Conservation (phyloP, 2,797 vertebrate species). For the Emydoidea blandingii region DNA sequence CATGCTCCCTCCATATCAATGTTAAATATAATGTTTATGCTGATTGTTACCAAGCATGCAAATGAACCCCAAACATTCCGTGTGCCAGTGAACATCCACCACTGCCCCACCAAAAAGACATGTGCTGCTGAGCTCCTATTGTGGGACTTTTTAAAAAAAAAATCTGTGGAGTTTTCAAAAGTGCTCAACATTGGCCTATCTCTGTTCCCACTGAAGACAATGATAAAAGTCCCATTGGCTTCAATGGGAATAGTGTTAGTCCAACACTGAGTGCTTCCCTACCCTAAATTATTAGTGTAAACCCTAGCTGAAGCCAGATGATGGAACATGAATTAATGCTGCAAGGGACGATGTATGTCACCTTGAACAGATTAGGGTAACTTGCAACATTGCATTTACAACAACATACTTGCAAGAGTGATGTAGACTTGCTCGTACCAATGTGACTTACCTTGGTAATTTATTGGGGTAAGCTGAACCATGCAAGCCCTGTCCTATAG, state of each 20-base stretch:
- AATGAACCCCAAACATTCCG: no score
- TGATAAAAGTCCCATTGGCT: not conserved
- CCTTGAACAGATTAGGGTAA: not conserved
- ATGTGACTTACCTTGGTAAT: not conserved
- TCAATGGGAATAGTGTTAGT: not conserved
- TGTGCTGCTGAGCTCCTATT: fast-evolving
- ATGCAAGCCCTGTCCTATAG: not conserved
- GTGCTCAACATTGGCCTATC: not conserved
- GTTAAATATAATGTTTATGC: not conserved
- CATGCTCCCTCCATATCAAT: not conserved
- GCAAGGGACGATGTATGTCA: not conserved
- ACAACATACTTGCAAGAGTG: not conserved
- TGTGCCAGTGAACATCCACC: not conserved
- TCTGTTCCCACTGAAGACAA: not conserved
- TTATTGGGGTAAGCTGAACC: not conserved
- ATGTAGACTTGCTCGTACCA: not conserved
- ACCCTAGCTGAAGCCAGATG: not conserved
- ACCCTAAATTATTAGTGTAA: not conserved
- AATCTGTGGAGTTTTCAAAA: not conserved
- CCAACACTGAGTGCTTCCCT: not conserved
- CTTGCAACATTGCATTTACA: not conserved
- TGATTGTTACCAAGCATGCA: not conserved
- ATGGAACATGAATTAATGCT: fast-evolving
- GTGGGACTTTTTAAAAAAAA: not conserved
- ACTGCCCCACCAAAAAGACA: not conserved